Evolutionary conservation across 2,113 vertebrate genomes (phyloP), one percentile per base, ranked within the genome.

Genomic region (Melanerpes formicivorus): DNA sequence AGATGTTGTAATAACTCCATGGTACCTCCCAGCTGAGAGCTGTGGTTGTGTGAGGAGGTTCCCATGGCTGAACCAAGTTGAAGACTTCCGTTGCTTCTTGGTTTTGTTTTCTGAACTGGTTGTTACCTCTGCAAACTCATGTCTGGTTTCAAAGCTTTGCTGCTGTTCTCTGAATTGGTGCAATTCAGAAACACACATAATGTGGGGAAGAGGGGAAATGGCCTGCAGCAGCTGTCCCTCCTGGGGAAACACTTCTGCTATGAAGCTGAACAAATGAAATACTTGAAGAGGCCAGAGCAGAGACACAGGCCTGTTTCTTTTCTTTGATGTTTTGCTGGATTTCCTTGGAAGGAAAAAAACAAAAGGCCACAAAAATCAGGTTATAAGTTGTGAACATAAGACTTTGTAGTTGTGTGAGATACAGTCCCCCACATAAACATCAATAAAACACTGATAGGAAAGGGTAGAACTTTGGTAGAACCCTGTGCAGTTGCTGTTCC

Each of bases 371-470:
- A 18, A 30, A 29, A 32, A 56, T 26, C 17, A 14, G 71, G 30
- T 17, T 59, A 18, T 3, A 17, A 64, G 17, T 63, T 11, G 5
- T 42, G 40, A 25, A 69, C 0, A 0, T 48, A 81, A 72, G 54
- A 78, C 69, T 84, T 78, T 70, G 17, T 63, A 48, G 26, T 67
- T 54, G 7, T 30, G 15, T 67, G 55, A 63, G 11, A 25, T 16
- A 2, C 4, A 17, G 16, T 73, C 7, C 8, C 13, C 13, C 10
- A 4, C 44, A 34, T 48, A 62, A 58, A 22, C 55, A 10, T n/a
- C 34, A 87, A 30, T 74, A 34, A 73, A 80, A 52, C 5, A 58
- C 10, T 2, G 1, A 65, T 32, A 69, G n/a, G 46, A 78, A 48
- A 25, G 42, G 32, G 34, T 67, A 40, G 46, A 29, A 79, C 11